Percentiles rank a stretch among this genome's conserved stretches.
Evolutionary conservation across 2,888 invertebrate species (phyloP).

Genomic region (Rhagophthalmus giganteus): DNA sequence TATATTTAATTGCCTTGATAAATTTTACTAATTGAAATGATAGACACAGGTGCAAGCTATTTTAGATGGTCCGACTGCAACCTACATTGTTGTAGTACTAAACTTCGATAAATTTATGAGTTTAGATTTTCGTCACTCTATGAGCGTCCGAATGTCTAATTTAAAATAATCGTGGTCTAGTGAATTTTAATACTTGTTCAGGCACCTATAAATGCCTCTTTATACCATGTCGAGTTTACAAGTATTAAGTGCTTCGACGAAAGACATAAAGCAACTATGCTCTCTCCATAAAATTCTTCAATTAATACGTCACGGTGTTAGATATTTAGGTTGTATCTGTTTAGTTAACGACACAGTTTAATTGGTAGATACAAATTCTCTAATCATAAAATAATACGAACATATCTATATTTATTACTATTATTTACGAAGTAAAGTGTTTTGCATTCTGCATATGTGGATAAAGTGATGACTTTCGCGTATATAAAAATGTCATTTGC

Average conservation of each 20-base stretch:
- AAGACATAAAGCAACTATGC: slow-evolving; percentile 18
- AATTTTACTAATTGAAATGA: slow-evolving; percentile 34
- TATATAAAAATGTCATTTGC: too few species aligned
- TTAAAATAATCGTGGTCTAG: slow-evolving; percentile 10
- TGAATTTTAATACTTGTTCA: slow-evolving; percentile 18
- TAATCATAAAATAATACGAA: slow-evolving; percentile 3
- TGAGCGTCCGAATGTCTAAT: slow-evolving; percentile 16
- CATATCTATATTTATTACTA: too few species aligned
- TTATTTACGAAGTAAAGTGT: too few species aligned
- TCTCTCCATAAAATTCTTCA: slow-evolving; percentile 17
- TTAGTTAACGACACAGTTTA: slow-evolving; percentile 14
- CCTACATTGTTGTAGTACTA: slow-evolving; percentile 31
- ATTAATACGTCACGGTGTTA: slow-evolving; percentile 22
- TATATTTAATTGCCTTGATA: slow-evolving; percentile 28
- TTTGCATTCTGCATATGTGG: too few species aligned
- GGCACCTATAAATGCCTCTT: slow-evolving; percentile 18
- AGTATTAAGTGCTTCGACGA: slow-evolving; percentile 23
- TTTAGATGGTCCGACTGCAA: slow-evolving; percentile 22
- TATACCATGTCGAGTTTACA: slow-evolving; percentile 20
- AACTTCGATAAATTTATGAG: slow-evolving; percentile 36
- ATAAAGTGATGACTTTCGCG: too few species aligned
- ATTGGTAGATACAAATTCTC: too few species aligned
- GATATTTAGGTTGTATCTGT: slow-evolving; percentile 23
- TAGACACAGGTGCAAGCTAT: slow-evolving; percentile 35
- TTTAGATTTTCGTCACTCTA: slow-evolving; percentile 21